phyloP scores from a whole-genome alignment of 2,888 invertebrate species.

The Agriopis leucophaearia region DNA sequence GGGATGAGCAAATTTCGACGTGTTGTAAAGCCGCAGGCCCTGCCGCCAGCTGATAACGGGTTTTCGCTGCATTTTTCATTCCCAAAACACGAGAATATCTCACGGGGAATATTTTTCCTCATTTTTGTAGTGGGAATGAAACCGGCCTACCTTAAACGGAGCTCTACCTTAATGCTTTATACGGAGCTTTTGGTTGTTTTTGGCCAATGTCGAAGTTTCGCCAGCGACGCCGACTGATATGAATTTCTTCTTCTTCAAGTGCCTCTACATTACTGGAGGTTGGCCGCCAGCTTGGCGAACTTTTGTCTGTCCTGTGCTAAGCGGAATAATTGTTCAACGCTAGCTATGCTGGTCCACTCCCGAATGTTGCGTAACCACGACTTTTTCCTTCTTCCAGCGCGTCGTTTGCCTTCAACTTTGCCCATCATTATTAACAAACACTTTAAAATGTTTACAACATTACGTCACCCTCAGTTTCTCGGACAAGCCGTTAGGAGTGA shows the following conservation, averaged over 20 bases:
- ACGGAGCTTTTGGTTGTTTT: neutral
- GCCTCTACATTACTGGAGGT: too few relatives aligned
- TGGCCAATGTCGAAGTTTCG: neutral
- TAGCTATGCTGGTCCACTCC: too few relatives aligned
- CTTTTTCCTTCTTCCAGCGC: too few relatives aligned
- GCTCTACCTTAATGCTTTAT: too few relatives aligned
- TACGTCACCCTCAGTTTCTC: constrained; percentile 9
- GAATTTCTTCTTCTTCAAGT: too few relatives aligned
- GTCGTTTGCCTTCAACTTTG: too few relatives aligned
- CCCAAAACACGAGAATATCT: constrained; percentile 27
- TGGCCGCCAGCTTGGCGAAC: too few relatives aligned
- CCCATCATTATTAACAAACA: neutral
- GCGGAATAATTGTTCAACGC: too few relatives aligned
- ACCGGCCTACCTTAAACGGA: neutral
- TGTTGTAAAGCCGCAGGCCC: constrained; percentile 30
- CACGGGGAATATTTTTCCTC: neutral
- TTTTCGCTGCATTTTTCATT: constrained; percentile 48
- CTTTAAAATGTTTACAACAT: constrained; percentile 11
- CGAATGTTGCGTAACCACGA: too few relatives aligned
- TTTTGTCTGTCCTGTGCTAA: too few relatives aligned
- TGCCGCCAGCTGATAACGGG: constrained; percentile 45
- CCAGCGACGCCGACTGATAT: too few relatives aligned
- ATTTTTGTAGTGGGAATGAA: constrained; percentile 13
- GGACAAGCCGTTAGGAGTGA: constrained; percentile 23
- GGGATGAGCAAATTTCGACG: constrained; percentile 43